phyloP scores from a whole-genome alignment of 2,797 vertebrate genomes.

The Streptopelia turtur region DNA sequence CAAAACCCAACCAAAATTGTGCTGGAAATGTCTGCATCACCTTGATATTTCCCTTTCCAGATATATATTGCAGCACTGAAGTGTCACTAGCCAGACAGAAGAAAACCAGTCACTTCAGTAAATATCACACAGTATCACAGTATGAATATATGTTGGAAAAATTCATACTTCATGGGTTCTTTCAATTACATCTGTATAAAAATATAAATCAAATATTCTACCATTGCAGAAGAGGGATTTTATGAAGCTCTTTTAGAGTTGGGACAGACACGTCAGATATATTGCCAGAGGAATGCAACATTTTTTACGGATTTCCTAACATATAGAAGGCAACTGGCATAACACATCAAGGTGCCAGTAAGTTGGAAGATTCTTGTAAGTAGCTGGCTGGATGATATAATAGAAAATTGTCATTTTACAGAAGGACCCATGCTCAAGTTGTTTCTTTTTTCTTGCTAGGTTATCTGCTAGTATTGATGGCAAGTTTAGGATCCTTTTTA shows the following conservation, averaged over 20 bases:
- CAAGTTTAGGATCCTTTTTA: not conserved
- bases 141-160: not conserved
- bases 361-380: not conserved
- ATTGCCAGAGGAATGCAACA: not conserved
- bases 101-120: not conserved
- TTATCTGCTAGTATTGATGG: not conserved
- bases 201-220: not conserved
- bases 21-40: not conserved
- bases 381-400: not conserved
- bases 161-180: not conserved
- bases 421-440: not conserved
- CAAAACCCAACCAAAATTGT: not conserved
- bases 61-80: not conserved
- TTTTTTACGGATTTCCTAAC: not conserved
- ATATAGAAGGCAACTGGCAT: not conserved
- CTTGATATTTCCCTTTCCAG: not conserved
- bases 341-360: not conserved
- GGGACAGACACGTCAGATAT: not conserved
- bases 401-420: not conserved
- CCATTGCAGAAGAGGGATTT: not conserved
- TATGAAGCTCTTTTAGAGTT: not conserved
- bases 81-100: not conserved
- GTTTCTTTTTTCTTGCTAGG: not conserved
- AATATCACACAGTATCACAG: too few species aligned
- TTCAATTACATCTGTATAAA: not conserved